Evolutionary conservation across 2,113 vertebrate species (phyloP).

Genomic region (Mormyrus lacerda): DNA sequence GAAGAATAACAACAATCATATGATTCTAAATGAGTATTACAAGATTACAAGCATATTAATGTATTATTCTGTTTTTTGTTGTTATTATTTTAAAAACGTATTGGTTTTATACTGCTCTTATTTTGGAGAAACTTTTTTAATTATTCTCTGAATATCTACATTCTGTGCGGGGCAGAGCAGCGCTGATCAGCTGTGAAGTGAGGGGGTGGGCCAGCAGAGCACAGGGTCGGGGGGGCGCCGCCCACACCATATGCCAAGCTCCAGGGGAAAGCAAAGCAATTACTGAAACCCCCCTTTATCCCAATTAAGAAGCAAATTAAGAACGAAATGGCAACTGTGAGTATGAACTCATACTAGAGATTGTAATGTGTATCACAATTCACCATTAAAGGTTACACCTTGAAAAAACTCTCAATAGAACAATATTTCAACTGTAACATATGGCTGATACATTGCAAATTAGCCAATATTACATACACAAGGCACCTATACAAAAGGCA

Average conservation of each 20-base stretch:
- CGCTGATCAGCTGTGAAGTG: neutral
- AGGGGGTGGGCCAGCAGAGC: neutral
- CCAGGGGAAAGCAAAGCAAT: neutral
- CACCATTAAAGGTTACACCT: neutral
- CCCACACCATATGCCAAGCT: neutral
- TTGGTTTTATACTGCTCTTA: neutral
- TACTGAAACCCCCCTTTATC: neutral
- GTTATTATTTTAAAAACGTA: neutral
- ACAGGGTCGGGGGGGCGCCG: neutral
- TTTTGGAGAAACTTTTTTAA: neutral
- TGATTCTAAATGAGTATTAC: neutral
- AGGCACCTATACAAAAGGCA: neutral
- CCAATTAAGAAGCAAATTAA: neutral
- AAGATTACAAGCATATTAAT: neutral
- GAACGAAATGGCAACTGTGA: neutral
- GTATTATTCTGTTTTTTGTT: neutral
- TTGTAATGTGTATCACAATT: neutral
- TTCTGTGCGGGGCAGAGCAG: neutral
- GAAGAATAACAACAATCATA: neutral
- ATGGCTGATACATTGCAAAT: neutral
- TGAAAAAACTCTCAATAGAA: neutral
- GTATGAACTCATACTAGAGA: neutral
- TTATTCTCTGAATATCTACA: neutral
- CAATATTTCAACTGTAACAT: neutral
- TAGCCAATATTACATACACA: neutral